Evolutionary conservation across 2,888 invertebrate species (phyloP), one percentile per base, ranked within the genome.

Genomic region (Hemithea aestivaria): DNA sequence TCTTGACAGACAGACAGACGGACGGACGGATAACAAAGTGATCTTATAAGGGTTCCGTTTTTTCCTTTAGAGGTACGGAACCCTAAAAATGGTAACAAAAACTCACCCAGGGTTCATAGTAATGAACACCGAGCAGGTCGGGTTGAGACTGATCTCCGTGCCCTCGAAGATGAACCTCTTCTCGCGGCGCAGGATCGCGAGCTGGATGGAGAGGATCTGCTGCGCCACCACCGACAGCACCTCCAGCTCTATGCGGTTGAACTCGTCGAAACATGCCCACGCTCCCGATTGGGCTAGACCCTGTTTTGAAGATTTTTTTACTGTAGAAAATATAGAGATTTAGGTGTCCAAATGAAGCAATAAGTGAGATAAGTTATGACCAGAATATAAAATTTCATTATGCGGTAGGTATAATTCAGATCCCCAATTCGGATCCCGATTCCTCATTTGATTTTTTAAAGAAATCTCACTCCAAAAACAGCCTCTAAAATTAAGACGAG

Each of bases 191-290:
- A 92, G 90, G 51, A 97, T 93, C 0, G 97, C 97, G 62, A 93
- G 91, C 87, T 96, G 96, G 70, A 98, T 96, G 69, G 94, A 94
- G 38, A 94, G 89, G 75, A 98, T 96, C 87, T 97, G 97, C 82
- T 97, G 97, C 10, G 96, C 96, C 20, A 97, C 95, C 41, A 97
- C 96, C 1, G 97, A 97, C 38, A 98, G 77, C 39, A 97, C 96
- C 72, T 97, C 96, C 64, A 96, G 82, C 68, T 96, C 96, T 55
- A 97, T 96, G 49, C 97, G 91, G 83, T 97, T 96, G 88, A 98
- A 97, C 83, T 97, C 97, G 73, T 97, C 96, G 85, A 97, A 96
- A 73, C 97, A 97, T 6, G 96, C 94, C 96, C 96, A 97, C 0
- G 96, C 95, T 9, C 97, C 97, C 7, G 96, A 93, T 67, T 95